Base-by-base conservation (phyloP, 2,888 invertebrate species). In the Chrysodeixis includens region DNA sequence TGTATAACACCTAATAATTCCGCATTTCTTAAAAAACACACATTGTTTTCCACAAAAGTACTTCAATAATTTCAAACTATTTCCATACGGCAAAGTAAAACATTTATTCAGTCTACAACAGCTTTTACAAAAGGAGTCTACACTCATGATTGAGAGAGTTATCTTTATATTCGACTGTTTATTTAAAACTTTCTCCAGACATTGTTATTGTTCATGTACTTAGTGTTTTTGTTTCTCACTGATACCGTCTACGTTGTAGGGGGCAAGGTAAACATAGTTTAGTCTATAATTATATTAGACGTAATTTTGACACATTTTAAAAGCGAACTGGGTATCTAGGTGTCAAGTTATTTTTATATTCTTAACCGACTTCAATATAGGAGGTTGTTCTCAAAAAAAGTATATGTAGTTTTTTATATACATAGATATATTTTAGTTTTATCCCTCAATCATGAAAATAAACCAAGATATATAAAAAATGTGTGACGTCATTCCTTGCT, bases 81-180 rank as follows among this genome's bases (percentile, higher is more conserved):
- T n/a, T 40, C 40, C 59, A 35, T 14, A 16, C 20, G 46, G 44
- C 35, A 49, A 49, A 53, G 10, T 22, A 60, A 57, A 63, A 62
- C 7, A 62, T 66, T 64, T 49, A 66, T 55, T 40, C 55, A 10
- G 20, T 8, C 51, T 54, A 44, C 54, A 18, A 26, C 26, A 26
- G 26, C 26, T 6, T 26, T 4, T 46, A 69, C 55, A 66, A n/a
- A 61, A 76, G 54, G 52, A 69, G 61, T 53, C 44, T 44, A 51
- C 44, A 57, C 57, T 54, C 51, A 6, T 62, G 59, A 79, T 57
- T 62, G 46, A 64, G 66, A 18, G 30, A 62, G 56, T 64, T 66
- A 65, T 75, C 56, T 62, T 63, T 53, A 60, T 30, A 69, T 66
- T 65, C 61, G 64, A 58, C 40, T 55, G 30, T 71, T 75, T 63